Percentiles rank a stretch among this genome's conserved stretches.
These are phyloP conservation scores for Proterorhinus semilunaris DNA, from an alignment of 2,113 vertebrate species.

Conservation along the genomic window DNA sequence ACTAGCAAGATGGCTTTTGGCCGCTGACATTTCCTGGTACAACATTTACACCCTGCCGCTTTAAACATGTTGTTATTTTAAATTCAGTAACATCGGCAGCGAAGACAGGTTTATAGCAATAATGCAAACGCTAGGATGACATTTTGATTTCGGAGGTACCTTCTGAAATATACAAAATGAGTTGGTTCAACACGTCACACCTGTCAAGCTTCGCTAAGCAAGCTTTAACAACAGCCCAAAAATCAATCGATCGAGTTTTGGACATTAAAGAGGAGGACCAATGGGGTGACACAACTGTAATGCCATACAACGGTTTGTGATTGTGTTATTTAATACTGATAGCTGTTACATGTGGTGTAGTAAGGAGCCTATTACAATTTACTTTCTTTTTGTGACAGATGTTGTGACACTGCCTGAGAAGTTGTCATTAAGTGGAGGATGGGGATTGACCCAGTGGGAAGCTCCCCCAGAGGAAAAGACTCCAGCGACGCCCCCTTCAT, in stretches of 20 bases:
- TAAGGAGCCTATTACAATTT: background rate
- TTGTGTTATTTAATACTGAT: background rate
- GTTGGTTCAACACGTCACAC: slow-evolving; percentile 98
- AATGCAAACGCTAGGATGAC: background rate
- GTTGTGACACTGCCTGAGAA: slow-evolving; percentile 72
- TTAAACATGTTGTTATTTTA: slow-evolving; percentile 2
- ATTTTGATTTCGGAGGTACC: slow-evolving; percentile 13
- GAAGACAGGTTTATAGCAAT: background rate
- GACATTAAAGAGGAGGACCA: slow-evolving; percentile 94
- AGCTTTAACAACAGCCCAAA: slow-evolving; percentile 95
- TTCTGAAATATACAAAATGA: slow-evolving; percentile 75
- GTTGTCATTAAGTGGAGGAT: slow-evolving; percentile 85
- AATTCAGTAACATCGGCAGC: background rate
- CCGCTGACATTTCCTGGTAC: slow-evolving; percentile 3
- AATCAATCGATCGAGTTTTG: slow-evolving; percentile 95
- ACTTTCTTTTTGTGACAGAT: slow-evolving; percentile 50
- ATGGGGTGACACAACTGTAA: slow-evolving; percentile 81
- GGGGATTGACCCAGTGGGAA: slow-evolving; percentile 93
- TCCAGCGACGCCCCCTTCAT: slow-evolving; percentile 71
- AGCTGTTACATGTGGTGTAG: background rate
- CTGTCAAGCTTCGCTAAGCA: slow-evolving; percentile 97
- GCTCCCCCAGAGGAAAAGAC: slow-evolving; percentile 75
- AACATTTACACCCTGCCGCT: background rate
- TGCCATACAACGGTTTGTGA: slow-evolving; percentile 80
- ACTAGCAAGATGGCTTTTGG: slow-evolving; percentile 15